Base-by-base conservation (phyloP, 2,888 invertebrate species). In the Escarpia spicata region DNA sequence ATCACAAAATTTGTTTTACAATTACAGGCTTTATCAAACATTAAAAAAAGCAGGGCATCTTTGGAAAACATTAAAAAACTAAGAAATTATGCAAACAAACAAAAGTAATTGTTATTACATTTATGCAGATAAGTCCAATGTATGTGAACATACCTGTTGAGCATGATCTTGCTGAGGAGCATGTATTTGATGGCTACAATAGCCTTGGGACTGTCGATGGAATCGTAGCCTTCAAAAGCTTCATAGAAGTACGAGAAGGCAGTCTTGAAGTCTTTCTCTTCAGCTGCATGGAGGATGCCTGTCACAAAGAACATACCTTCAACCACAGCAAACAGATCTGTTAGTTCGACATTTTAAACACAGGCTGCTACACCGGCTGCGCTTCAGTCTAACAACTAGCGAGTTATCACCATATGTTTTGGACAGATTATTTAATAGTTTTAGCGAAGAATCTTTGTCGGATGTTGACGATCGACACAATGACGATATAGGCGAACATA, bases 241-340 rank as follows among this genome's bases (percentile, higher is more conserved):
- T 99, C 99, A 96, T 99, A 99, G 96, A 99, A 99, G 96, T 99
- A 99, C 93, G 99, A 99, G 97, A 99, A 99, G 91, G 99, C 99
- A 93, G 99, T 99, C 97, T 99, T 99, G 97, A 99, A 99, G 96
- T 99, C 99, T 95, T 98, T 98, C 97, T 99, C 99, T 96, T 99
- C 99, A n/a, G 99, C 99, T 15, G 99, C 99, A 97, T 99, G 99
- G 93, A 99, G 97, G 95, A 99, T 99, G 92, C 97, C 97, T 97
- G 95, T 26, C 94, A 93, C 52, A 9, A 2, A 52, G 12, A 52
- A 15, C 52, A 12, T 15, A 52, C 15, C 52, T 4, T 52, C 52
- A 52, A 2, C 9, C 52, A 15, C 15, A 52, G 52, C 52, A 52
- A 9, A 12, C 9, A 52, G 52, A 52, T 52, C 15, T 9, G 52